A percentile compares a stretch with the other conserved stretches of the same genome.
phyloP scores from a whole-genome alignment of 2,888 invertebrate genomes.

The Macrosoma leucophasiata region DNA sequence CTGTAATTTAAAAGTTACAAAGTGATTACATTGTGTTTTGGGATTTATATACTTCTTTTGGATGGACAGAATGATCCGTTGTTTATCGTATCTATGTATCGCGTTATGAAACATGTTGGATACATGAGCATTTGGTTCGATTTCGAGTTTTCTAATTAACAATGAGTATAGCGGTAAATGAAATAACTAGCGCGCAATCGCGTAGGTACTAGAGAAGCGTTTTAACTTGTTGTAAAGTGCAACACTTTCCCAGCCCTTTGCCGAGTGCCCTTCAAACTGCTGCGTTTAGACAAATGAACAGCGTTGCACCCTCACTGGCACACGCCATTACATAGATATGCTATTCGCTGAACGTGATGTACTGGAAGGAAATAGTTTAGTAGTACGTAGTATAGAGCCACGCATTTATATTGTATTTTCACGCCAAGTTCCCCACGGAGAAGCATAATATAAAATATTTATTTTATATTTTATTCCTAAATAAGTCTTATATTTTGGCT shows the following conservation, averaged over 20 bases:
- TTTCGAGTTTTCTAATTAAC: constrained; percentile 32
- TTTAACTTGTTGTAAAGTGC: constrained; percentile 73
- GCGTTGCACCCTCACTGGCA: constrained; percentile 58
- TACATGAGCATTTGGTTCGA: constrained; percentile 13
- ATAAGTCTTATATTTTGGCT: too few relatives aligned
- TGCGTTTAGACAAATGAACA: constrained; percentile 74
- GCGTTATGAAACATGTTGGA: background rate
- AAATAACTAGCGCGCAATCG: constrained; percentile 38
- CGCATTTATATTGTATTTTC: too few relatives aligned
- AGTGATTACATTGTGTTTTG: constrained; percentile 34
- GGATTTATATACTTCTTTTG: too few relatives aligned
- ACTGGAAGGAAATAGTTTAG: constrained; percentile 16
- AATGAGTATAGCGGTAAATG: constrained; percentile 46
- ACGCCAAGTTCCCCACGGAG: too few relatives aligned
- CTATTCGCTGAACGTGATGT: constrained; percentile 17
- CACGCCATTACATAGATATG: constrained; percentile 50
- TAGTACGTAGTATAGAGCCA: constrained; percentile 1
- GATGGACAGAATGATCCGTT: too few relatives aligned
- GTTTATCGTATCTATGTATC: too few relatives aligned
- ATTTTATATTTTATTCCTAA: too few relatives aligned
- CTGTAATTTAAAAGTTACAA: constrained; percentile 51
- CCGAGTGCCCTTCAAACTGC: constrained; percentile 57
- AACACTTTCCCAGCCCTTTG: constrained; percentile 69
- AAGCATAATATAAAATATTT: too few relatives aligned
- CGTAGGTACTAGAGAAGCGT: constrained; percentile 47